These are phyloP conservation scores for Stegodyphus mimosarum DNA, from an alignment of 1,140 invertebrate genomes.

Conservation along the genomic window DNA sequence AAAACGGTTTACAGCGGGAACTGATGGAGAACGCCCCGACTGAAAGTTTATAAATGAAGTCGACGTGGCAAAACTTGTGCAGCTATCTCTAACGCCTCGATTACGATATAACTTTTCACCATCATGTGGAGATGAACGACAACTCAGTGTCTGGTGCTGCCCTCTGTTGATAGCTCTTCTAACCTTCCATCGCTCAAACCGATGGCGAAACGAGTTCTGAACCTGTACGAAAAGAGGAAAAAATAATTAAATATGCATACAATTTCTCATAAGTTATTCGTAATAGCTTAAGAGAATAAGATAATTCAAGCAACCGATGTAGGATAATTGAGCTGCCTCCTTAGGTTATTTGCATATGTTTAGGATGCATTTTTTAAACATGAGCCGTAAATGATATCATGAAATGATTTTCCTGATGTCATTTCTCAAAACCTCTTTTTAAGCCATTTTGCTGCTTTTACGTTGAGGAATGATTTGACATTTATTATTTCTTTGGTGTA, in stretches of 20 bases:
- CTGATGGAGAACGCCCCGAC: slow-evolving; percentile 11
- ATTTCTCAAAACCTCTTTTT: too few relatives aligned
- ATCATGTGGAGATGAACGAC: slow-evolving; percentile 17
- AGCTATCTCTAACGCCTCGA: slow-evolving; percentile 28
- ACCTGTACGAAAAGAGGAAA: slow-evolving; percentile 46
- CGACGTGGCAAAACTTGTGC: slow-evolving; percentile 48
- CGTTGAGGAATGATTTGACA: too few relatives aligned
- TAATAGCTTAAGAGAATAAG: background rate
- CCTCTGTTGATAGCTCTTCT: slow-evolving; percentile 48
- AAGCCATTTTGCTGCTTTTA: too few relatives aligned
- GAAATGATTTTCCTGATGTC: too few relatives aligned
- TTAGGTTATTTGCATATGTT: background rate
- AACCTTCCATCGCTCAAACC: slow-evolving; percentile 83
- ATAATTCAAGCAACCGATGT: background rate
- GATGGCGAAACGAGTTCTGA: slow-evolving; percentile 80
- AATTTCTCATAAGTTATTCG: too few relatives aligned
- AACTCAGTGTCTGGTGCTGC: slow-evolving; percentile 24
- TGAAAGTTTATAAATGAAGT: slow-evolving; percentile 51
- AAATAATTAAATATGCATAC: too few relatives aligned
- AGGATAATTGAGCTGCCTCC: background rate
- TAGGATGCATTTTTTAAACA: background rate
- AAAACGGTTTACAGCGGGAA: slow-evolving; percentile 9
- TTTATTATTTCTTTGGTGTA: too few relatives aligned
- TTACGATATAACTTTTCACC: slow-evolving; percentile 42
- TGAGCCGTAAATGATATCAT: too few relatives aligned